Conservation (phyloP, 2,797 vertebrate genomes). For the Hapalemur alaotrensis region DNA sequence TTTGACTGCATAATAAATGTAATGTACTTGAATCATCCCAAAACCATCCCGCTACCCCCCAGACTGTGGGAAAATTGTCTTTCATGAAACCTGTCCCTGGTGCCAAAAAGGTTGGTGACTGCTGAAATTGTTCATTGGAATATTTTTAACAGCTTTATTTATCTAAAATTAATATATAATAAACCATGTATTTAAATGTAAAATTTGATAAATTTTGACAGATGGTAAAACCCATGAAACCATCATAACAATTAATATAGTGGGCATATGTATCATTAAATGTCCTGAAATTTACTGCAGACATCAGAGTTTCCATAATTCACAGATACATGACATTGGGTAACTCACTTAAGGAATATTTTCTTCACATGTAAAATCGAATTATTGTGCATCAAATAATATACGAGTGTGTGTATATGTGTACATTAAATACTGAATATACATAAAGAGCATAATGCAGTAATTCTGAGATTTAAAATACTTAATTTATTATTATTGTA, state of each 20-base stretch:
- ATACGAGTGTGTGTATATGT: accelerated
- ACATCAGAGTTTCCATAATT: not conserved
- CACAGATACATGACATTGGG: not conserved
- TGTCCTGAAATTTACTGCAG: not conserved
- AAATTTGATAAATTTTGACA: not conserved
- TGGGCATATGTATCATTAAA: not conserved
- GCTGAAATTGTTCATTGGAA: not conserved
- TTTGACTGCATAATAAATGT: too few species aligned
- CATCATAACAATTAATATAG: not conserved
- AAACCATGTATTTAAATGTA: not conserved
- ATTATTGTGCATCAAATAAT: not conserved
- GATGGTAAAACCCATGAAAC: not conserved
- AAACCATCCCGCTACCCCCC: too few species aligned
- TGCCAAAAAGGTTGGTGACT: too few species aligned
- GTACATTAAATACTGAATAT: not conserved
- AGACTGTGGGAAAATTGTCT: too few species aligned
- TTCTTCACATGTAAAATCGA: not conserved
- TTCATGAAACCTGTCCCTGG: too few species aligned
- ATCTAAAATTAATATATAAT: not conserved
- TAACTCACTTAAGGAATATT: not conserved
- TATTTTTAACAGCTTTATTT: not conserved
- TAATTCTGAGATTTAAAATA: not conserved
- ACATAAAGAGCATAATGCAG: not conserved
- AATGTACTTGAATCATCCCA: too few species aligned
- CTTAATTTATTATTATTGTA: not conserved